Base-by-base conservation (phyloP, 2,888 invertebrate species). In the Drosophila falleni region DNA sequence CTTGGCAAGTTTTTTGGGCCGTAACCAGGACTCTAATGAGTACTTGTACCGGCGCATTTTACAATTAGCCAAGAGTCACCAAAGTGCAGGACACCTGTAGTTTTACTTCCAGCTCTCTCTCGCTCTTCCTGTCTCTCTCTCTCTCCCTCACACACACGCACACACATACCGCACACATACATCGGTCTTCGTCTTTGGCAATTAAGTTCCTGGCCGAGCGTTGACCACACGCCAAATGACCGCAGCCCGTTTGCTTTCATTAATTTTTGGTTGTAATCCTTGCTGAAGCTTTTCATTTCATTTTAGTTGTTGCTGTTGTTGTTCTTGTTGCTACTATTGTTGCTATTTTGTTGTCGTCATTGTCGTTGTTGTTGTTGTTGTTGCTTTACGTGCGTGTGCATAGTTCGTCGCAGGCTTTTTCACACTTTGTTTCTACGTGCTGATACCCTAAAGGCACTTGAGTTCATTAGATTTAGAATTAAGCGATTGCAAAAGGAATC, bases 231-330 rank as follows among this genome's bases (percentile, higher is more conserved):
- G 71, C 76, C 85, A 83, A 87, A 87, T 90, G 87, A 87, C 90
- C 90, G 81, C 86, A 87, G 88, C 90, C 89, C 83, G 89, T 89
- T 89, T 90, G 89, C 90, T 90, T 90, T 89, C 90, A 90, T 89
- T 90, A 88, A 89, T 90, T 90, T 89, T 88, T 81, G 89, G 88
- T 89, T 89, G 88, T 89, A 89, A 89, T 87, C 89, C 87, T 89
- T 83, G 83, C 79, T 80, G 86, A 82, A 86, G 89, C 87, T 81
- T 84, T 88, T 89, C 82, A 80, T 86, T 87, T 80, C 80, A 80
- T 87, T 87, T 82, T 81, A 80, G 85, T 87, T 81, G 80, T 71
- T 70, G 68, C 50, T 59, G 16, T 39, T 47, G 53, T 68, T 74
- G 58, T 64, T 63, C 29, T 54, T 66, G 61, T 76, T 71, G 49